Evolutionary conservation across 2,888 invertebrate species (phyloP), one percentile per base, ranked within the genome.

Genomic region (Trichopria drosophilae): DNA sequence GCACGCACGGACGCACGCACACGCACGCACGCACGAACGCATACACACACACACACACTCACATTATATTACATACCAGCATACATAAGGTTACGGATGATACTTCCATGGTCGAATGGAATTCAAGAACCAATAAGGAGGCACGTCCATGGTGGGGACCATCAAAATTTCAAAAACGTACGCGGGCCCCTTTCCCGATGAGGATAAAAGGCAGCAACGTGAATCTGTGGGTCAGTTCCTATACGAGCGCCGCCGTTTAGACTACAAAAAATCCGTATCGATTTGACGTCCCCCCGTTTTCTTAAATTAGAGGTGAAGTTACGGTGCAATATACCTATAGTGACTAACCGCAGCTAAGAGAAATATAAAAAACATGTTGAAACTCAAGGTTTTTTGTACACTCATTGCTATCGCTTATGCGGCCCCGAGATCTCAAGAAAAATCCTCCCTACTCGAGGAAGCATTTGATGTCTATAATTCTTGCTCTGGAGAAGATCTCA

Each of bases 401-500:
- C 60, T 73, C 32, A 51, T 68, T 49, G 70, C 62, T 50, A 61
- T 62, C 31, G 64, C 64, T 22, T 28, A 68, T 18, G 73, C 71
- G 32, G 75, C 73, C 3, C 75, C 75, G 16, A 61, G 70, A 7
- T 28, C 66, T n/a, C 66, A 64, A 55, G 68, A 69, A 31, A 60
- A 62, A 35, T 53, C 65, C 4, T 72, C 73, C 23, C 51, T 75
- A 18, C 39, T 75, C 48, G 71, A 72, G 50, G 71, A 75, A 42
- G 74, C 69, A 3, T 58, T 72, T 58, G 66, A 68, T 55, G 63
- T 75, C 29, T 75, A 75, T 57, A 57, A 68, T n/a, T 72, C 73
- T 44, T 91, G 91, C 78, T 81, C 86, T 58, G 63, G 62, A 10
- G 82, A 83, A 43, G 86, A 86, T 59, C 72, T 87, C 22, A 79